Percentiles rank a stretch among this genome's conserved stretches.
phyloP scores from a whole-genome alignment of 1,140 invertebrate species.

The Nixonia krombeini region DNA sequence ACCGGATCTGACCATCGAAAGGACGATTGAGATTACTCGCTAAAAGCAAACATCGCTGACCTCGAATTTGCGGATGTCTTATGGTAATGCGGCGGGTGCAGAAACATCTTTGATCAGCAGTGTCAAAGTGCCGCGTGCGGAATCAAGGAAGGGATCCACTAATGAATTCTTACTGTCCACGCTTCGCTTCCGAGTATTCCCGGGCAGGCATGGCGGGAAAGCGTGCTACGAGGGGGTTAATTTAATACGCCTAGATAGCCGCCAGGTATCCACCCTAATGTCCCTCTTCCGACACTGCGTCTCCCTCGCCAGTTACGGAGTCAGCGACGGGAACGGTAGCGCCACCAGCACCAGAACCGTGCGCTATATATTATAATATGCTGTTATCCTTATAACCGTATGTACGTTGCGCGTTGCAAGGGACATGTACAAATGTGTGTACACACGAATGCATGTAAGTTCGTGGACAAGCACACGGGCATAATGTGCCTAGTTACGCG shows the following conservation, averaged over 20 bases:
- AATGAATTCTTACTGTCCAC: slow-evolving; percentile 30
- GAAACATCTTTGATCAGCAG: slow-evolving; percentile 13
- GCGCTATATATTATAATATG: slow-evolving; percentile 41
- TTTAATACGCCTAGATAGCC: slow-evolving; percentile 65
- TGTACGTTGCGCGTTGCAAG: slow-evolving; percentile 9
- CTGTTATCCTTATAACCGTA: slow-evolving; percentile 45
- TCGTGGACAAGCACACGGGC: too few species aligned
- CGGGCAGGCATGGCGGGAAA: slow-evolving; percentile 26
- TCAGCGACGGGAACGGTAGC: slow-evolving; percentile 41
- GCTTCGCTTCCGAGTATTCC: slow-evolving; percentile 36
- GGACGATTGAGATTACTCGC: too few species aligned
- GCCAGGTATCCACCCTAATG: slow-evolving; percentile 58
- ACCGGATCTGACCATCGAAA: too few species aligned
- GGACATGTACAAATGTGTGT: slow-evolving; percentile 28
- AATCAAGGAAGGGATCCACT: background rate
- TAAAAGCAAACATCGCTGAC: background rate
- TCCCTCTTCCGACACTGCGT: slow-evolving; percentile 43
- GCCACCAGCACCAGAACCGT: too few species aligned
- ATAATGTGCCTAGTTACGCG: background rate
- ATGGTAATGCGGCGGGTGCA: too few species aligned
- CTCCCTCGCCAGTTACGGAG: slow-evolving; percentile 40
- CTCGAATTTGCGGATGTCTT: background rate
- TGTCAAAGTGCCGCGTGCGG: slow-evolving; percentile 3
- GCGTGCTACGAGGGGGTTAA: slow-evolving; percentile 54
- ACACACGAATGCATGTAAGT: too few species aligned